These are phyloP conservation scores for Pygocentrus nattereri DNA, from an alignment of 2,797 vertebrate species.

Conservation along the genomic window DNA sequence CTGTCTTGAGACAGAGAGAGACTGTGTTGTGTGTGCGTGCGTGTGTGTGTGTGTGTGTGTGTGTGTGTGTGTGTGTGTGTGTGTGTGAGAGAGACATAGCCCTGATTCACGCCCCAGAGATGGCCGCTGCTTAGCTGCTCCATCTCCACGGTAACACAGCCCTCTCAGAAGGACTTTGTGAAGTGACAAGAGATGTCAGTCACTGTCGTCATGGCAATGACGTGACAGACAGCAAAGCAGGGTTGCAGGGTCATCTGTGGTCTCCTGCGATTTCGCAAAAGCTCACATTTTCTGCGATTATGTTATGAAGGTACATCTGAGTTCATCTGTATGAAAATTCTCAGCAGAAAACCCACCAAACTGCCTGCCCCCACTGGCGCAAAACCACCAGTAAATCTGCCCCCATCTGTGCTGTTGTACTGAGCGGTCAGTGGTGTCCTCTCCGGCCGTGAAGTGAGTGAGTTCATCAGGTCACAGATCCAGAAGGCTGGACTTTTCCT, in stretches of 20 bases:
- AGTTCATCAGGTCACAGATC: background rate
- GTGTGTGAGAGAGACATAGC: background rate
- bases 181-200: conserved; percentile 20
- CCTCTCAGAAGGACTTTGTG: background rate
- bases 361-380: background rate
- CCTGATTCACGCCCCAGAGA: background rate
- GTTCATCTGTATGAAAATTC: too few species aligned
- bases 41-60: background rate
- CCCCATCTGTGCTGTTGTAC: background rate
- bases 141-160: background rate
- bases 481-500: background rate
- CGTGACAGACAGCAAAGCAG: background rate
- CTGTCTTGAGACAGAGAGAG: background rate
- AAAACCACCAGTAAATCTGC: too few species aligned
- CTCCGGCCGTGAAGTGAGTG: background rate
- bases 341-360: background rate
- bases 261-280: conserved; percentile 16
- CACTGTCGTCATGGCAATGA: background rate
- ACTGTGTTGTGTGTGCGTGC: background rate
- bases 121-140: background rate
- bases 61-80: background rate
- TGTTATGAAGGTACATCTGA: background rate
- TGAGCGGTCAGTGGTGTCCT: background rate
- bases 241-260: background rate
- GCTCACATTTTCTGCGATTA: background rate